phyloP scores from a whole-genome alignment of 35 echinoderm and acorn worm species.

The Ptychodera flava region DNA sequence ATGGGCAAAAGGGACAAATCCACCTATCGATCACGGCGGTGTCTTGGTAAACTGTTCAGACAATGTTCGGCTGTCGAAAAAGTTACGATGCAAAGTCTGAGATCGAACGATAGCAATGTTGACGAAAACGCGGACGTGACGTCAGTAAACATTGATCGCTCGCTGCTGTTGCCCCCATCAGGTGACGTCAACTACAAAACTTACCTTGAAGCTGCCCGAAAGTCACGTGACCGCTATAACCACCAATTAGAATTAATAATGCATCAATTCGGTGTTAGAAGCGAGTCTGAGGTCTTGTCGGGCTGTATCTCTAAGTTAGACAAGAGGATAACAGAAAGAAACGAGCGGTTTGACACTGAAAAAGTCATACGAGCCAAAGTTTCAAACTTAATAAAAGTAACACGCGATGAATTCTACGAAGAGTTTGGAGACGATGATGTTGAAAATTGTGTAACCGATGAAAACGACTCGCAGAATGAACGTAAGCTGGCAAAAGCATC shows the following conservation, averaged over 20 bases:
- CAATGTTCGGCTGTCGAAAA: conserved; percentile 13
- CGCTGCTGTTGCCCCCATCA: background rate
- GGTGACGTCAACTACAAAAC: background rate
- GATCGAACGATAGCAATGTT: background rate
- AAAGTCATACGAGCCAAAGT: background rate
- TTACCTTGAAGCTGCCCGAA: background rate
- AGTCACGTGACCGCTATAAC: background rate
- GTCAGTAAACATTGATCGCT: background rate
- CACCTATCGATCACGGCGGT: background rate
- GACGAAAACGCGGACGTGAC: background rate
- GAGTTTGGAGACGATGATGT: conserved; percentile 2
- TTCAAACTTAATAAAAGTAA: background rate
- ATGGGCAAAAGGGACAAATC: conserved; percentile 18
- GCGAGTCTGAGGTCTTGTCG: conserved; percentile 5
- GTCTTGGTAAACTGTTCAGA: conserved; percentile 8
- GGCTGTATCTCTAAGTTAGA: background rate
- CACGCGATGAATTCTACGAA: background rate
- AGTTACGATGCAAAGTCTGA: background rate
- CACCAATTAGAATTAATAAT: conserved; percentile 4
- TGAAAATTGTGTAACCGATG: background rate
- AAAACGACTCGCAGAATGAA: background rate
- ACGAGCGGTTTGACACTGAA: conserved; percentile 6
- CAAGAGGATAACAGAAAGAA: conserved; percentile 9
- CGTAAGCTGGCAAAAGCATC: conserved; percentile 12
- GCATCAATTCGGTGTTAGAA: conserved; percentile 10